These are phyloP conservation scores for Platichthys stellatus DNA, from an alignment of 2,113 vertebrate species.

Conservation along the genomic window DNA sequence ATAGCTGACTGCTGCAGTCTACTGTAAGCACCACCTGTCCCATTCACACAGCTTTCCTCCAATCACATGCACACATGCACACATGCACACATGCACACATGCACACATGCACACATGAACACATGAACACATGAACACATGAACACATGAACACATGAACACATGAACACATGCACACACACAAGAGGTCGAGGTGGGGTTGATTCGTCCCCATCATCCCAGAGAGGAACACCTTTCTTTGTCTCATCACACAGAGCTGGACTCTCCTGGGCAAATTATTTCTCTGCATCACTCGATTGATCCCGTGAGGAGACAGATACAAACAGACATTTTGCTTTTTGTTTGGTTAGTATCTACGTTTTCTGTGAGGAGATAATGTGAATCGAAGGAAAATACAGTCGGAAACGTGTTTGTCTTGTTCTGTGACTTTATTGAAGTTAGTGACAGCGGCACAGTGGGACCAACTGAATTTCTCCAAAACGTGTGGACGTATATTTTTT, in stretches of 20 bases:
- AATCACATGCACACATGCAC: background rate
- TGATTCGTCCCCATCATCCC: constrained; percentile 34
- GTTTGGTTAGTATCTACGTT: constrained; percentile 39
- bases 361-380: constrained; percentile 9
- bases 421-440: constrained; percentile 30
- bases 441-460: constrained; percentile 48
- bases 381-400: constrained; percentile 12
- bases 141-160: constrained; percentile 13
- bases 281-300: constrained; percentile 34
- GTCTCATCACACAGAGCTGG: constrained; percentile 71
- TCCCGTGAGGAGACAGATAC: constrained; percentile 27
- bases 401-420: constrained; percentile 32
- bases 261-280: constrained; percentile 59
- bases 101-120: constrained; percentile 1
- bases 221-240: constrained; percentile 50
- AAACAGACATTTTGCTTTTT: constrained; percentile 46
- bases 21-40: constrained; percentile 29
- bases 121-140: background rate
- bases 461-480: constrained; percentile 43
- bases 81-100: constrained; percentile 18
- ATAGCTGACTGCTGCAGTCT: constrained; percentile 76
- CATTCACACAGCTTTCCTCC: constrained; percentile 30
- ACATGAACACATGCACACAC: constrained; percentile 5
- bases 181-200: constrained; percentile 12
- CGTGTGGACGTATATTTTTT: background rate